These are phyloP conservation scores for Propithecus deckenii DNA, from an alignment of 2,797 vertebrate species.

Conservation along the genomic window DNA sequence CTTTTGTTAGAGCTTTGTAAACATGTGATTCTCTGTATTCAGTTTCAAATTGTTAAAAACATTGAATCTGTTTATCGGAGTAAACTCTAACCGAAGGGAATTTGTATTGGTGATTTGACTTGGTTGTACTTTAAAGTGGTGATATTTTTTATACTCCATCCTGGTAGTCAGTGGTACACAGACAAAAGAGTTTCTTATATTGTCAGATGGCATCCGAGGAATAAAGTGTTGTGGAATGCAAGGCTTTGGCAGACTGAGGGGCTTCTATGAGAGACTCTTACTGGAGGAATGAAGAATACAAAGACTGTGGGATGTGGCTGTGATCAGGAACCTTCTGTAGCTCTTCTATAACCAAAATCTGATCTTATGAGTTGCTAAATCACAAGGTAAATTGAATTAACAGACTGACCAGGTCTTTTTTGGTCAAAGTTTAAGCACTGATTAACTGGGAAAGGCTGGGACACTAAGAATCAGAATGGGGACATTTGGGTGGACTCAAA, in stretches of 20 bases:
- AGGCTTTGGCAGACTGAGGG: neutral
- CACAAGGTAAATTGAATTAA: neutral
- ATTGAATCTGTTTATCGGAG: neutral
- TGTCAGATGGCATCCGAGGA: neutral
- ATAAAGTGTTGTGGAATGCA: neutral
- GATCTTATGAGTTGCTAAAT: neutral
- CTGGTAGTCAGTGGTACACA: neutral
- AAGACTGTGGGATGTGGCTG: neutral
- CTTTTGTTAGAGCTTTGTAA: neutral
- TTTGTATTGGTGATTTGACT: conserved; percentile 8
- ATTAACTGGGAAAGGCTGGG: neutral
- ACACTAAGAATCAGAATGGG: neutral
- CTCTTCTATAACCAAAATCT: neutral
- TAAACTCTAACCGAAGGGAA: neutral
- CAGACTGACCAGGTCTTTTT: neutral
- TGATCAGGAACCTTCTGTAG: neutral
- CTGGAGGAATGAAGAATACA: neutral
- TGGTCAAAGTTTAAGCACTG: neutral
- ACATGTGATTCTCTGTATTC: neutral
- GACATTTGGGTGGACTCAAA: neutral
- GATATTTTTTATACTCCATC: neutral
- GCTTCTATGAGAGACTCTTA: neutral
- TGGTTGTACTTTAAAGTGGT: neutral
- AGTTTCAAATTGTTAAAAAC: neutral
- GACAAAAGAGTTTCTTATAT: neutral